Base-by-base conservation (phyloP, 2,888 invertebrate species). In the Himalopsyche tibetana region DNA sequence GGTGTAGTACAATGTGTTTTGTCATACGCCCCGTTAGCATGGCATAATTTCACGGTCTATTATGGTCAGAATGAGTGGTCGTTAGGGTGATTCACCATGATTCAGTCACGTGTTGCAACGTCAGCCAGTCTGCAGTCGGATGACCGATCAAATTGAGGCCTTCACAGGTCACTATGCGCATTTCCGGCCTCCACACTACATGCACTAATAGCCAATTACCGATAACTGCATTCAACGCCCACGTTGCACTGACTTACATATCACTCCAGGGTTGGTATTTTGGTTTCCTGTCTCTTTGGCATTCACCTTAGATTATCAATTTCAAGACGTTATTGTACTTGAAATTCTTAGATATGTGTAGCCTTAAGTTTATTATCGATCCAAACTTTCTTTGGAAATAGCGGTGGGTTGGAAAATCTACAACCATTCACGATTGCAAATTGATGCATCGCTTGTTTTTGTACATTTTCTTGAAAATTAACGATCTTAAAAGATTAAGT, bases 151-250 rank as follows among this genome's bases (percentile, higher is more conserved):
- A 63, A 63, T 63, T 63, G 63, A 63, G 63, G 63, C 63, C 63
- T 82, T 85, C 82, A 55, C 84, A 63, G 84, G 82, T 69, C 69
- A 81, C 28, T 82, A 51, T 69, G 81, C 63, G 84, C 80, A 80
- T 81, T 85, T 85, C 84, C 84, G 84, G 69, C 55, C 82, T 69
- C 82, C 82, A 51, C 56, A 55, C 83, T 85, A 63, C 83, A 85
- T 40, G 79, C 55, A 45, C 83, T 85, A 85, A 85, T 83, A 80
- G 83, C 83, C 85, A 85, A 85, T 85, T 85, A 85, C 55, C n/a
- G 51, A 28, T 45, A 51, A 45, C 82, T 82, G 28, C 19, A 28
- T 63, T 63, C 28, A 63, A 19, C 63, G 28, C 63, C 63, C 63
- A 63, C 19, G 63, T 63, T 63, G 8, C 63, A 9, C 19, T 19